Evolutionary conservation across 2,888 invertebrate species (phyloP), one percentile per base, ranked within the genome.

Genomic region (Atrina japonica): DNA sequence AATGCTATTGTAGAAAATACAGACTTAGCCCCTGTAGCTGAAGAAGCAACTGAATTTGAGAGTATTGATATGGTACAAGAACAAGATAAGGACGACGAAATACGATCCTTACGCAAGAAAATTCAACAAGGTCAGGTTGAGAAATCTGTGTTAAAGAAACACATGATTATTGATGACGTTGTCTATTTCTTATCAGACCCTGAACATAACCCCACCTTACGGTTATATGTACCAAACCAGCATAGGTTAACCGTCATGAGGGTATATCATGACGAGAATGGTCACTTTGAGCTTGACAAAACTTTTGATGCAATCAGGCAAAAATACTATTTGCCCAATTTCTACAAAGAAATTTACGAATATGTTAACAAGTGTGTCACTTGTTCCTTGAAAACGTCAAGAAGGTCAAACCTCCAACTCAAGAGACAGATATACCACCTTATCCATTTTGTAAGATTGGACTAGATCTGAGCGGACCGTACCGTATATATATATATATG

Each of bases 361-460:
- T 72, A 1, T 18, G 23, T 0, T 27, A n/a, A n/a, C n/a, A n/a
- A n/a, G 9, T 70, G 72, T 66, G 27, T 60, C 5, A 27, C 53
- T 23, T 76, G 70, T 64, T 70, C 67, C 50, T 43, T 52, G 0
- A 50, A 70, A 16, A 14, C 16, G n/a, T 61, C 11, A 40, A 65
- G 18, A 67, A 52, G 41, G 45, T 66, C 7, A 73, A 61, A 53
- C 52, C 30, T 1, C 70, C 72, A 3, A 16, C 73, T 6, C 67
- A 70, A 58, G 70, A 75, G 50, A 73, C 76, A 11, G 63, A 75
- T 29, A 66, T 66, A 14, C 69, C 73, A 27, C 65, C 66, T 2
- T 77, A 56, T 59, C 67, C 72, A n/a, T 66, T 69, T 50, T 61
- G 69, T 47, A 73, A 69, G 21, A 23, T 56, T 25, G 45, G 66